phyloP scores from a whole-genome alignment of 2,113 vertebrate species.

The Holacanthus passer region DNA sequence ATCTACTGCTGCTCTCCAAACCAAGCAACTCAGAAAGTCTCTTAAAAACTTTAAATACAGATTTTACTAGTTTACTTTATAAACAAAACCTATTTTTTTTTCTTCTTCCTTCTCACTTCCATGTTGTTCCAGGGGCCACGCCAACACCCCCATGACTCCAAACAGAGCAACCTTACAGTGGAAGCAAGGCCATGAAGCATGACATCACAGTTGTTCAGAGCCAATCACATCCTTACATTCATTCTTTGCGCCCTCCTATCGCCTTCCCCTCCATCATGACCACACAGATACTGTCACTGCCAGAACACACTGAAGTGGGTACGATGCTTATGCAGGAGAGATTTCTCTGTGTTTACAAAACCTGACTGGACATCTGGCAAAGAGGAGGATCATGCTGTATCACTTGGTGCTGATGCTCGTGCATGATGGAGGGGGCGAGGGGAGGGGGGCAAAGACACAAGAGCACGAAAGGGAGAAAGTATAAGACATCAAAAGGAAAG shows the following conservation, averaged over 20 bases:
- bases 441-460: slow-evolving; percentile 27
- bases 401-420: not conserved
- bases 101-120: not conserved
- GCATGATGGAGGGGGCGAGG: slow-evolving; percentile 17
- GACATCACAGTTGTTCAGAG: slow-evolving; percentile 57
- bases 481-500: not conserved
- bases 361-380: slow-evolving; percentile 44
- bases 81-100: not conserved
- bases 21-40: not conserved
- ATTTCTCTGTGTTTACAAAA: slow-evolving; percentile 28
- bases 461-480: not conserved
- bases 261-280: slow-evolving; percentile 29
- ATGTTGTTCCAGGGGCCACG: not conserved
- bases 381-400: slow-evolving; percentile 21
- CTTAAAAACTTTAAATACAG: no score
- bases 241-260: slow-evolving; percentile 10
- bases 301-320: slow-evolving; percentile 48
- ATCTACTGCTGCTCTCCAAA: not conserved
- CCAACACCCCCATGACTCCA: not conserved
- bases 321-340: slow-evolving; percentile 29
- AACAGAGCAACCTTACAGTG: not conserved
- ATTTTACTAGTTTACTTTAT: no score
- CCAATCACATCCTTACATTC: slow-evolving; percentile 50
- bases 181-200: slow-evolving; percentile 43
- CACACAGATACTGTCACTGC: slow-evolving; percentile 47